phyloP scores from a whole-genome alignment of 2,797 vertebrate genomes.

The Iguana delicatissima region DNA sequence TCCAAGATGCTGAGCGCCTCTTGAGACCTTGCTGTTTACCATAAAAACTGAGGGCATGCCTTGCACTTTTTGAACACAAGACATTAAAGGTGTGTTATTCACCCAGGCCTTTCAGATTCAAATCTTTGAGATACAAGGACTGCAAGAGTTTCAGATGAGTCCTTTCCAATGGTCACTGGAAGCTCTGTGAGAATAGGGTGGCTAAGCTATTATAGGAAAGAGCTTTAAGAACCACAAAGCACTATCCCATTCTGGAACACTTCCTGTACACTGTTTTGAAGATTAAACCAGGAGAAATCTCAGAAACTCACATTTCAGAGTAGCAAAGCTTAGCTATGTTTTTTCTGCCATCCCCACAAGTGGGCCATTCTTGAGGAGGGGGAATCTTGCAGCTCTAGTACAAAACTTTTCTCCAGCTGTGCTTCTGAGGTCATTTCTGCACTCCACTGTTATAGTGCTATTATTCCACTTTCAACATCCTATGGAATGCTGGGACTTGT shows the following conservation, averaged over 20 bases:
- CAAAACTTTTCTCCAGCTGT: too few relatives aligned
- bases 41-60: conserved; percentile 12
- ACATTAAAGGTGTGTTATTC: conserved; percentile 5
- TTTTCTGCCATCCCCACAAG: too few relatives aligned
- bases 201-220: neutral
- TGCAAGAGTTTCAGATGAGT: neutral
- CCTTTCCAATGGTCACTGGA: neutral
- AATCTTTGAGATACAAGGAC: neutral
- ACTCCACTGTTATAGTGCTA: too few relatives aligned
- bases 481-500: too few relatives aligned
- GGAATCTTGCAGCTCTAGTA: too few relatives aligned
- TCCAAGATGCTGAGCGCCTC: conserved; percentile 37
- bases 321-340: too few relatives aligned
- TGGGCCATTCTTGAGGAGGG: too few relatives aligned
- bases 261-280: too few relatives aligned
- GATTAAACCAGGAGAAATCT: too few relatives aligned
- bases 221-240: neutral
- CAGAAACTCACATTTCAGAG: too few relatives aligned
- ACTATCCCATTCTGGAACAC: neutral
- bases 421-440: neutral
- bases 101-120: neutral
- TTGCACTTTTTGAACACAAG: conserved; percentile 19
- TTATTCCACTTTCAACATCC: too few relatives aligned
- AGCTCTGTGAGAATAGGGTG: neutral
- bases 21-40: conserved; percentile 52